Evolutionary conservation across 2,888 invertebrate species (phyloP), one percentile per base, ranked within the genome.

Genomic region (Megastigmus dorsalis): DNA sequence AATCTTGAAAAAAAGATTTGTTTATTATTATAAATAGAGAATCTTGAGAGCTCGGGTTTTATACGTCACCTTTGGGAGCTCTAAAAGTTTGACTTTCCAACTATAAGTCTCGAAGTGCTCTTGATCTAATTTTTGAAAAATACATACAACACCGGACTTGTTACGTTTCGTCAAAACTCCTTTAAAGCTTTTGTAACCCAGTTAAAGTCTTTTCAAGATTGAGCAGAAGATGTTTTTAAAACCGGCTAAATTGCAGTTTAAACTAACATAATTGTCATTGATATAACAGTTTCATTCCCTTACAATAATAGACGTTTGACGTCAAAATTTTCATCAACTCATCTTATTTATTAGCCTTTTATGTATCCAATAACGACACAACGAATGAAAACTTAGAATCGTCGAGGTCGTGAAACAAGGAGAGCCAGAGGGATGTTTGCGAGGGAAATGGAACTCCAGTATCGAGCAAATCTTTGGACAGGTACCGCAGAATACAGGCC

Each of bases 391-490:
- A n/a, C n/a, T n/a, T n/a, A n/a, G n/a, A n/a, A n/a, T n/a, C n/a
- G n/a, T n/a, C n/a, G n/a, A n/a, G n/a, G n/a, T n/a, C n/a, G n/a
- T n/a, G n/a, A n/a, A n/a, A n/a, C n/a, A n/a, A n/a, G n/a, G 13
- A 48, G 13, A 48, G 48, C 2, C 7, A 48, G 23, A 10, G 6
- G 48, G 9, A 18, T 18, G 13, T 9, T n/a, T 41, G n/a, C 41
- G 41, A 13, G 18, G 62, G 48, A 48, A 62, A 48, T 62, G 33
- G 48, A 43, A 62, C 33, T 15, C 41, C n/a, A n/a, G 15, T 20
- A 33, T 13, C 18, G 6, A 30, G 60, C 18, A 28, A 60, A 60
- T 59, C 60, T 60, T 45, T 57, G 45, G 30, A 30, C 28, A 45
- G 60, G 15, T 45, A 6, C 33, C 55, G 18, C 55, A 1, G 1